phyloP scores from a whole-genome alignment of 2,797 vertebrate species.

The Pseudocheirus occidentalis region DNA sequence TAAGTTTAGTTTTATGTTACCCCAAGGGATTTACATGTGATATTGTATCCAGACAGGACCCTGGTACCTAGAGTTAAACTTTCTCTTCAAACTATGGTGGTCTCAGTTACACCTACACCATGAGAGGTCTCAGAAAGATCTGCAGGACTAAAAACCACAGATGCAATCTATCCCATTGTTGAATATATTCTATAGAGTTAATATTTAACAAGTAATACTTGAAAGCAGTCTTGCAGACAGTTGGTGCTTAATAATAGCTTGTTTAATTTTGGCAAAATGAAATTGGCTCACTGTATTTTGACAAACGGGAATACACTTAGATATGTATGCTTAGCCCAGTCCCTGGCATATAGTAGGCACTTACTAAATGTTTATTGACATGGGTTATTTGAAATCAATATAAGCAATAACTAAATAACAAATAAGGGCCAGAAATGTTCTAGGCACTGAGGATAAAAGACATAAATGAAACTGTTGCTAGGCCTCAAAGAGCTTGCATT shows the following conservation, averaged over 20 bases:
- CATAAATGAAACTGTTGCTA: neutral
- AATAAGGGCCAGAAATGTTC: neutral
- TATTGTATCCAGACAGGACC: neutral
- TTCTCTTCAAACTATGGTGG: neutral
- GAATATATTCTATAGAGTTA: neutral
- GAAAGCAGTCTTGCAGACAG: neutral
- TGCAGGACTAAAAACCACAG: neutral
- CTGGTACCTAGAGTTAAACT: neutral
- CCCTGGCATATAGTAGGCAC: neutral
- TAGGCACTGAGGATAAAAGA: neutral
- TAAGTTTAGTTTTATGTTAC: neutral
- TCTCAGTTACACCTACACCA: neutral
- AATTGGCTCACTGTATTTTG: neutral
- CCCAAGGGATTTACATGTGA: neutral
- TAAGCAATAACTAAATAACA: constrained; percentile 7
- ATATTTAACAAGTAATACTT: neutral
- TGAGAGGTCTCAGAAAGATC: neutral
- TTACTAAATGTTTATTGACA: neutral
- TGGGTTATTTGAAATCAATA: neutral
- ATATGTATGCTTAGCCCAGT: neutral
- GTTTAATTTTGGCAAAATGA: neutral
- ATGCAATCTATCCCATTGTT: neutral
- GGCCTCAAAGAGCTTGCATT: neutral
- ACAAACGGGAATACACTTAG: neutral
- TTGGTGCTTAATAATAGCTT: neutral